These are phyloP conservation scores for Carassius gibelio DNA, from an alignment of 2,113 vertebrate genomes.

Conservation along the genomic window DNA sequence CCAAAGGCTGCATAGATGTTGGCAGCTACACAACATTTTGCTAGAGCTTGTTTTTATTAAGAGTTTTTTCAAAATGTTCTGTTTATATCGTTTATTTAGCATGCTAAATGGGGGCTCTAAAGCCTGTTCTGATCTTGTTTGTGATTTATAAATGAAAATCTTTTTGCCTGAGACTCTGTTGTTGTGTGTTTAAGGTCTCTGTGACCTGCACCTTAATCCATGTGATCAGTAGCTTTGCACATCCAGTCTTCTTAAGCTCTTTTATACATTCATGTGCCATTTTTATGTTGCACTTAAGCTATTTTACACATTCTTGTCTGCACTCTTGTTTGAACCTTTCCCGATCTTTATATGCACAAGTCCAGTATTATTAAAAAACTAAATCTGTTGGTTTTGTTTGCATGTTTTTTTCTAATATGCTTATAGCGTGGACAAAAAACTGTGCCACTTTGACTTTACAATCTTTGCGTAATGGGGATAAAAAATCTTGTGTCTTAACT, in stretches of 20 bases:
- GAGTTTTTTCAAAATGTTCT: not conserved
- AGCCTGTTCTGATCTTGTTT: constrained; percentile 13
- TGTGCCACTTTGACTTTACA: not conserved
- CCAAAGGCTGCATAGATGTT: not conserved
- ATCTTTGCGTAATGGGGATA: not conserved
- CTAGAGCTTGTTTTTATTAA: constrained; percentile 6
- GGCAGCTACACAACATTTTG: constrained; percentile 13
- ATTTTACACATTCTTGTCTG: constrained; percentile 46
- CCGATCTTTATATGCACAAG: constrained; percentile 46
- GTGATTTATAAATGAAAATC: constrained; percentile 36
- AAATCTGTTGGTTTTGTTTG: constrained; percentile 16
- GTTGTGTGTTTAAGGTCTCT: constrained; percentile 19
- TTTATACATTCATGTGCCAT: constrained; percentile 37
- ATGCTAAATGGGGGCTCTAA: constrained; percentile 2
- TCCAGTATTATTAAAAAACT: constrained; percentile 57
- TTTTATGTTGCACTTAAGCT: constrained; percentile 36
- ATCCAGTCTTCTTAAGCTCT: constrained; percentile 50
- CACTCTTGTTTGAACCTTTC: constrained; percentile 10
- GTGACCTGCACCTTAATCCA: constrained; percentile 44
- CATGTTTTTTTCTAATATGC: not conserved
- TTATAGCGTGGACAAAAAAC: not conserved
- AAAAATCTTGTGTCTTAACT: not conserved
- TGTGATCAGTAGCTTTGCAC: constrained; percentile 54
- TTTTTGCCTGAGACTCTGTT: constrained; percentile 36
- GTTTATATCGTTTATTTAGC: constrained; percentile 14